These are phyloP conservation scores for Pandemis cinnamomeana DNA, from an alignment of 2,888 invertebrate species.

Conservation along the genomic window DNA sequence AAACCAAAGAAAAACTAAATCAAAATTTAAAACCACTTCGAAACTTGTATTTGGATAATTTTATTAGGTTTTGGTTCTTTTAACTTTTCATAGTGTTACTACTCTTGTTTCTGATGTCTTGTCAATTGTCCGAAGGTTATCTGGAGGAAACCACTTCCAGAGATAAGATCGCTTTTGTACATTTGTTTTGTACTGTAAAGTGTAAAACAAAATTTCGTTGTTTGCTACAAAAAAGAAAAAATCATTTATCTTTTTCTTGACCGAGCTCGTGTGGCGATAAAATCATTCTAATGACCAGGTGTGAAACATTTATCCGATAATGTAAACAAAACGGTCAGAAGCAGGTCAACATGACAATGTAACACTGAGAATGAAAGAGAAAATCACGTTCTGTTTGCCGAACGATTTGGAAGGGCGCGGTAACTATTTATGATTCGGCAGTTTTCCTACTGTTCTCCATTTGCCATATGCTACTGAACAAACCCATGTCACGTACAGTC, in stretches of 20 bases:
- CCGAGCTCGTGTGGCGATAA: not conserved
- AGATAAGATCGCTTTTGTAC: no score
- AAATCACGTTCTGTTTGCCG: conserved; percentile 38
- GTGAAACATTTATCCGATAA: conserved; percentile 7
- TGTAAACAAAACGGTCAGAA: conserved; percentile 14
- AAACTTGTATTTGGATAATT: no score
- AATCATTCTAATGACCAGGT: not conserved
- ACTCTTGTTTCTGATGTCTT: no score
- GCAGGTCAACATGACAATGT: conserved; percentile 36
- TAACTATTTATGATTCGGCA: conserved; percentile 39
- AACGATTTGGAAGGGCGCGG: conserved; percentile 35
- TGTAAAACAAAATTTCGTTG: no score
- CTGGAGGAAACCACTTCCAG: no score
- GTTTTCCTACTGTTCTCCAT: conserved; percentile 30
- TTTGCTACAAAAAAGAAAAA: no score
- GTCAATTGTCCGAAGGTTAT: no score
- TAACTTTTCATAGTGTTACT: no score
- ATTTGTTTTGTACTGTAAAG: no score
- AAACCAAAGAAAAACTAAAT: no score
- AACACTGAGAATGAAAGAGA: conserved; percentile 26
- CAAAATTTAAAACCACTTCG: no score
- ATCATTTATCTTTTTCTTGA: not conserved
- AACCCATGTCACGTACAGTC: conserved; percentile 2
- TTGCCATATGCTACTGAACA: conserved; percentile 16
- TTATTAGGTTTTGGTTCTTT: no score